Conservation (phyloP, 2,113 vertebrate species). For the Odocoileus virginianus region DNA sequence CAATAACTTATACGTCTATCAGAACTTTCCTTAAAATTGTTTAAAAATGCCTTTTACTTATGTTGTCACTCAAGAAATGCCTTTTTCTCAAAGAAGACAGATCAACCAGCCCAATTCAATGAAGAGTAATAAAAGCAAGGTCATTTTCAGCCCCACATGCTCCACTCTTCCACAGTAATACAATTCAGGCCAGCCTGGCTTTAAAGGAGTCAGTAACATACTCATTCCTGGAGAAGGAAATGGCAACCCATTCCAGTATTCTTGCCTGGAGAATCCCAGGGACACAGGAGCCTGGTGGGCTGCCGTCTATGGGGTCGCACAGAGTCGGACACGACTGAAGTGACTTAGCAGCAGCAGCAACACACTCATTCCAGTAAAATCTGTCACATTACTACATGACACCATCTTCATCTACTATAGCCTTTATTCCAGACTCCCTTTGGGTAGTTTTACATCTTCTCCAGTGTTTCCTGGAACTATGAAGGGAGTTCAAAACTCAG, state of each 20-base stretch:
- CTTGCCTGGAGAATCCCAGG: neutral
- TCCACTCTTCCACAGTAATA: neutral
- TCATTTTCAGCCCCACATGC: neutral
- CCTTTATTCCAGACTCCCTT: neutral
- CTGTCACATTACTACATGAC: neutral
- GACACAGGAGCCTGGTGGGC: neutral
- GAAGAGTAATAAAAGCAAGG: neutral
- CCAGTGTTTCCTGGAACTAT: neutral
- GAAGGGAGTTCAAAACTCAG: neutral
- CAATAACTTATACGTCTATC: neutral
- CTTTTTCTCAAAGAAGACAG: neutral
- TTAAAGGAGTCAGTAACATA: neutral
- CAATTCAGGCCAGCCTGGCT: neutral
- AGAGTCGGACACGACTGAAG: neutral
- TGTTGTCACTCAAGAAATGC: neutral
- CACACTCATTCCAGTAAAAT: neutral
- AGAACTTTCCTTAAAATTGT: neutral
- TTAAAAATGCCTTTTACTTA: slow-evolving; percentile 5
- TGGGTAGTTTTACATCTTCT: neutral
- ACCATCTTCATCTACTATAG: neutral
- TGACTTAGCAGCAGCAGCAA: neutral
- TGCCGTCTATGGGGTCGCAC: neutral
- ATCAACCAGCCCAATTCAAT: neutral
- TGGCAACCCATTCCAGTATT: neutral
- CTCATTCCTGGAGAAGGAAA: neutral